Base-by-base conservation (phyloP, 2,888 invertebrate genomes). In the Amphipyra berbera region DNA sequence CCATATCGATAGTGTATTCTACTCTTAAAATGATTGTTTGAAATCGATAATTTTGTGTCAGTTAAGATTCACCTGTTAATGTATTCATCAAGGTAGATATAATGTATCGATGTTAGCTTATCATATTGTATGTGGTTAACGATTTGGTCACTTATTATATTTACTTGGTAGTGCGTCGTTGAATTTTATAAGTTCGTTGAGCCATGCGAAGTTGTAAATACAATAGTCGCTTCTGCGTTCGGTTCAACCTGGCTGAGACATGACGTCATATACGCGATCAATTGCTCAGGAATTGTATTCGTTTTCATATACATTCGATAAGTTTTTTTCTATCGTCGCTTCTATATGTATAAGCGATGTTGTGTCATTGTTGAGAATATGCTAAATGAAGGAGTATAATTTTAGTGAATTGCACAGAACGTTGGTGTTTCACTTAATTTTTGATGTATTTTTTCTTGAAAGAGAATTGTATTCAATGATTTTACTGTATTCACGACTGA, bases 401-500 rank as follows among this genome's bases (percentile, higher is more conserved):
- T 92, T 92, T 93, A 92, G 90, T 90, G 91, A 88, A 92, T 88
- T 92, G 95, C 95, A 94, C 95, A 92, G 94, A 95, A 94, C 86
- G 95, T 94, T 95, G 93, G 91, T 92, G 86, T 92, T 94, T 92
- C 94, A 94, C 94, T 91, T 93, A 84, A 93, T 93, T 94, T 91
- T 94, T 93, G 92, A 92, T 89, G 89, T 90, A 92, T 91, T 94
- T 94, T 92, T 94, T 90, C 89, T 88, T 90, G 86, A 88, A 91
- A 61, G 68, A 86, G 87, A 87, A 85, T 89, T 88, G 88, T 92
- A 91, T 91, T 89, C 86, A 85, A 91, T 92, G 84, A 91, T 92
- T 92, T 93, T 87, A 90, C 87, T 90, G 88, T 90, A 92, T 89
- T 89, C 78, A 73, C 59, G 91, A 93, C 89, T 90, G 91, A 92